phyloP scores from a whole-genome alignment of 2,797 vertebrate genomes.

The Lophius americanus region DNA sequence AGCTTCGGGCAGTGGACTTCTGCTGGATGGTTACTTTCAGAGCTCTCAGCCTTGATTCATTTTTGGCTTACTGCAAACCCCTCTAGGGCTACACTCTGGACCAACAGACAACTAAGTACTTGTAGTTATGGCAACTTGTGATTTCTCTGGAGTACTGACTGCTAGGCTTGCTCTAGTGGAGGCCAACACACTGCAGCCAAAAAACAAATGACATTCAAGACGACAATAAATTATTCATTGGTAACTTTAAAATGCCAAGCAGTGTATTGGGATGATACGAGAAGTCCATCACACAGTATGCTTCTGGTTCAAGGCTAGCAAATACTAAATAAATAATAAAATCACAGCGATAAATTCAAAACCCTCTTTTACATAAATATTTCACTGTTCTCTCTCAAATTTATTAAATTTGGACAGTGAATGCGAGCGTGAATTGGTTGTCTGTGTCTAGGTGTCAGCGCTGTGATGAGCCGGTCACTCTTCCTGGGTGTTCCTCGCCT shows the following conservation, averaged over 20 bases:
- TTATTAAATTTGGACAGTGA: too few relatives aligned
- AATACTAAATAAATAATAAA: not conserved
- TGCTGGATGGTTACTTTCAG: slow-evolving; percentile 51
- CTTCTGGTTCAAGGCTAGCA: slow-evolving; percentile 19
- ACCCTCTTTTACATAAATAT: not conserved
- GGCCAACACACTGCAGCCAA: slow-evolving; percentile 44
- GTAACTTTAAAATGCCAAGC: slow-evolving; percentile 56
- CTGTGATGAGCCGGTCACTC: too few relatives aligned
- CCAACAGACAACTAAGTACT: slow-evolving; percentile 50
- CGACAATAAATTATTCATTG: slow-evolving; percentile 66
- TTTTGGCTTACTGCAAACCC: slow-evolving; percentile 54
- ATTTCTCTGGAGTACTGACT: slow-evolving; percentile 63
- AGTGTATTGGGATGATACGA: slow-evolving; percentile 47
- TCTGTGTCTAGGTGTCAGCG: too few relatives aligned
- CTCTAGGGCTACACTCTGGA: slow-evolving; percentile 48
- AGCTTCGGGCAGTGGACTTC: slow-evolving; percentile 37
- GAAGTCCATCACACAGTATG: slow-evolving; percentile 35
- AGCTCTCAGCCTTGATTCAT: slow-evolving; percentile 59
- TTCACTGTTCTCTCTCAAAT: not conserved
- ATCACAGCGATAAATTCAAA: not conserved
- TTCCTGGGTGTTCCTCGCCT: too few relatives aligned
- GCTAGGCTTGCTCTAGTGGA: slow-evolving; percentile 45
- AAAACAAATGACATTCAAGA: slow-evolving; percentile 62
- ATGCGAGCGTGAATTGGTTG: too few relatives aligned
- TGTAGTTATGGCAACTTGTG: slow-evolving; percentile 67